Evolutionary conservation across 2,113 vertebrate genomes (phyloP), one percentile per base, ranked within the genome.

Genomic region (Chrysemys picta): DNA sequence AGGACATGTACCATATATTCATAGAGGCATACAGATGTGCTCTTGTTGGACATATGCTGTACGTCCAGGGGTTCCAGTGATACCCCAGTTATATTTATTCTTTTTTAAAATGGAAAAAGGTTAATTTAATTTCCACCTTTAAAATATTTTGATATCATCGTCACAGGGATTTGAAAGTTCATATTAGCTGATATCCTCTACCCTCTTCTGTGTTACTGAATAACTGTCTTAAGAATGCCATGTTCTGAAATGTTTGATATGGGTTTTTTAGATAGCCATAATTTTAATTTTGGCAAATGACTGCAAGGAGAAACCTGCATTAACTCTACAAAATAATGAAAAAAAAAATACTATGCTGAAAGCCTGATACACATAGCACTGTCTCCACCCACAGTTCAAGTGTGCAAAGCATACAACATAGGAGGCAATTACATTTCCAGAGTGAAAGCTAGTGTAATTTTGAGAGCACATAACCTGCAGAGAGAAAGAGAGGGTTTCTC

Each of bases 291-390:
- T 78, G 85, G n/a, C 2, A 82, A 88, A 76, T 75, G 6, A 82
- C 54, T 93, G 5, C 10, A 38, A 89, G n/a, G 13, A 27, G 45
- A 90, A 93, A 79, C 27, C 75, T 84, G 52, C 21, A 76, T 89
- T 84, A 90, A 35, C 45, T 88, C 42, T 89, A 50, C 84, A 96
- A 95, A 90, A 80, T 78, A 95, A 89, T 93, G 87, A 29, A 93
- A 78, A 22, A 76, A 97, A 91, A 69, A 93, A 47, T 82, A 88
- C 21, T 89, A 42, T 89, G 29, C 8, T 93, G 86, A 92, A 96
- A 49, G 22, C 45, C 31, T 89, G 42, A 45, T 45, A 59, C 10
- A 22, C 0, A 24, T 85, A 38, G 11, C 52, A n/a, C 8, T 88
- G 54, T 85, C 53, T 82, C 4, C 9, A 59, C 4, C 4, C 35